Evolutionary conservation across 2,888 invertebrate genomes (phyloP).

Genomic region (Meiosimyza platycephala): DNA sequence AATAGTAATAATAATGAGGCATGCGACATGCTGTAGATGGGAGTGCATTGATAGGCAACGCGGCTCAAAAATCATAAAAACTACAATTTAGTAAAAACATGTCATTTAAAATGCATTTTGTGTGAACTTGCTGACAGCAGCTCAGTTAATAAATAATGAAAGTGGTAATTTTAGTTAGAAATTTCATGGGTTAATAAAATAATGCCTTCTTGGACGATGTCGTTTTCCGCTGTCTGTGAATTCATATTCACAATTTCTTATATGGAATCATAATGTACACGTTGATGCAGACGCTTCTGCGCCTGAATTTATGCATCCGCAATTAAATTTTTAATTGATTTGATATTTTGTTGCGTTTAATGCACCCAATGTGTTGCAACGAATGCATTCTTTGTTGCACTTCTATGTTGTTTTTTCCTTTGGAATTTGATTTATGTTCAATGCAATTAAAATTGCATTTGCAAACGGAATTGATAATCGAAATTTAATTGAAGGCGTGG

Average conservation of each 20-base stretch:
- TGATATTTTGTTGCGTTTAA: conserved; percentile 39
- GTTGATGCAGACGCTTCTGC: background rate
- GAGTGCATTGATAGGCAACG: conserved; percentile 18
- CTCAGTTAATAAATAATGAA: conserved; percentile 21
- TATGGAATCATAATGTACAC: background rate
- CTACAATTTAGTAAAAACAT: background rate
- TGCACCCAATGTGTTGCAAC: conserved; percentile 41
- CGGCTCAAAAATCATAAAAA: too few relatives aligned
- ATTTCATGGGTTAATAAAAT: conserved; percentile 3
- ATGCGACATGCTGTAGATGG: conserved; percentile 29
- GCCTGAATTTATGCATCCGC: conserved; percentile 52
- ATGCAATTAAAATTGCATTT: conserved; percentile 31
- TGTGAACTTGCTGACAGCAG: conserved; percentile 34
- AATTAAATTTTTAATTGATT: conserved; percentile 40
- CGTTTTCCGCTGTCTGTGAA: background rate
- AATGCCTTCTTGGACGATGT: conserved; percentile 2
- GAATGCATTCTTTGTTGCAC: conserved; percentile 25
- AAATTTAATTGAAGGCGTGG: conserved; percentile 16
- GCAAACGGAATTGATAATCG: conserved; percentile 34
- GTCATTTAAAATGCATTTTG: conserved; percentile 37
- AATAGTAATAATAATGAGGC: conserved; percentile 33
- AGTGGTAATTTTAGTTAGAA: background rate
- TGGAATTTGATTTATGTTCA: conserved; percentile 26
- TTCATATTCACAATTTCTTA: background rate
- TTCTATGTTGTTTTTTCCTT: background rate